Base-by-base conservation (phyloP, 2,888 invertebrate species). In the Onchidella celtica region DNA sequence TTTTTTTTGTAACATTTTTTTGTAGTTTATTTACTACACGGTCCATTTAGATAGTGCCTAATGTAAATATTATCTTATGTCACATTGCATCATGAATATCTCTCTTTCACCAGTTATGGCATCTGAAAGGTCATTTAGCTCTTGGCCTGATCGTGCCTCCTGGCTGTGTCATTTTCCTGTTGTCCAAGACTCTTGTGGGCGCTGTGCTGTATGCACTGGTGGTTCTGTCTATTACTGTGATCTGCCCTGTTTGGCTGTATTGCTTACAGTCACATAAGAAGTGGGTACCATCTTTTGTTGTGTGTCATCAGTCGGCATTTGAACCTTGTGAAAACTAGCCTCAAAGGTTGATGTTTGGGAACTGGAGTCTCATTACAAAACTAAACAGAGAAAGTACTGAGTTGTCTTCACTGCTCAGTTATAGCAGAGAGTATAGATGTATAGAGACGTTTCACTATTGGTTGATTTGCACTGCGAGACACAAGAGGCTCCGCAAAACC, bases 201-300 rank as follows among this genome's bases (percentile, higher is more conserved):
- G 89, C 91, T 14, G 84, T 92, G 34, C 78, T 93, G 40, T 92
- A 92, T 77, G 55, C 87, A 3, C 68, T 88, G 0, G 81, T 91
- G 11, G 89, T 91, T 74, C 3, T 93, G 14, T 93, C 94, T 83
- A 91, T 94, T 72, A 91, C 93, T 4, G 91, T 94, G 83, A 83
- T 93, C 34, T 94, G 94, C 85, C 94, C 94, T 4, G 89, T 89
- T 1, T 92, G 92, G 90, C 88, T 94, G 21, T 89, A 93, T 47
- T 86, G 85, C 11, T 88, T 94, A 79, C 94, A 94, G 86, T 90
- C 90, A 27, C 91, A 90, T 72, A 94, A 94, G 91, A 93, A 93
- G 93, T 94, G 86, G 89, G 92, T 89, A 55, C 0, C 6, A 34
- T 11, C 34, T 66, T 11, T 6, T 47, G 6, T 17, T n/a, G n/a